Evolutionary conservation across 2,888 invertebrate genomes (phyloP), one percentile per base, ranked within the genome.

Genomic region (Cephus rjabovi): DNA sequence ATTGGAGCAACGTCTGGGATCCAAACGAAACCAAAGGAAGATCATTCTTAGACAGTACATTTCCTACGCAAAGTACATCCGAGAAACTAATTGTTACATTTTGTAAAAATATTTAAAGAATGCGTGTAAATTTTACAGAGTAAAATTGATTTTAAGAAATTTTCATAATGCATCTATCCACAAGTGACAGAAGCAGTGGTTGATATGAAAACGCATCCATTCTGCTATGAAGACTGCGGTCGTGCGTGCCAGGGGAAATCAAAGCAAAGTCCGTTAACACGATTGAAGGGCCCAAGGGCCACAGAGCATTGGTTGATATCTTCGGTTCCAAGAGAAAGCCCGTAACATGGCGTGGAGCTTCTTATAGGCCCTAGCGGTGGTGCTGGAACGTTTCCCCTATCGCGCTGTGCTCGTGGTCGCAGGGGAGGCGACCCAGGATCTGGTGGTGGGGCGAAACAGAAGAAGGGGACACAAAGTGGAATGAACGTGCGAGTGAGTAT

Each of bases 391-490:
- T 23, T 56, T 56, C 56, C 56, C 56, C 56, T 56, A 56, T 56
- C 56, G 23, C 56, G 56, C 23, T 56, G 56, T 56, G 23, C 56
- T 23, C 9, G 9, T 23, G 23, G 56, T 56, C 15, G 56, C 56
- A 56, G 56, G 56, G 23, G 56, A 56, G 56, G 56, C 56, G 56
- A 56, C 9, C 56, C 56, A 23, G 23, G 23, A 56, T 56, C 23
- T 56, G 40, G 73, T 69, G 37, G 77, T 30, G 79, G 69, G 9
- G 77, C 35, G 30, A 11, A 31, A 33, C 33, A 31, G 0, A 35
- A 73, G 68, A 56, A 68, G 75, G 73, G 80, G 82, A 78, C 79
- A 76, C 73, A 76, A 81, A 40, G 75, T 30, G 69, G 40, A 69
- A 69, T 69, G 75, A 37, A 77, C 33, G 75, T 35, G 74, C 69